Conservation (phyloP, 1,140 invertebrate genomes). For the Trachymyrmex cornetzi region DNA sequence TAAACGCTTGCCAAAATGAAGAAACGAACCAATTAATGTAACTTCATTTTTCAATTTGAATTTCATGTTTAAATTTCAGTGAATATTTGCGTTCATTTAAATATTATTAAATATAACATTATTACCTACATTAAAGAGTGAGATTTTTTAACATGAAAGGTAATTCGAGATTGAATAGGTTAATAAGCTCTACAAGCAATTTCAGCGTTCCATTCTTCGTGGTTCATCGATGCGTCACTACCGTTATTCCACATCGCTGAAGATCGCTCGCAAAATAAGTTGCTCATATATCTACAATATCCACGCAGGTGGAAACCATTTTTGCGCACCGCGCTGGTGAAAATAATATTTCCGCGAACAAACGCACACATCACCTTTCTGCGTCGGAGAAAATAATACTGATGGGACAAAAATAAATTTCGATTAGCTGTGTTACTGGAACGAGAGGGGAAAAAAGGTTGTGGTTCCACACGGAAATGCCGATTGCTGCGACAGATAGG, state of each 20-base stretch:
- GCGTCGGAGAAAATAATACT: slow-evolving; percentile 33
- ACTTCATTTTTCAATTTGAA: slow-evolving; percentile 20
- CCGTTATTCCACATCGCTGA: slow-evolving; percentile 37
- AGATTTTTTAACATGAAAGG: not conserved
- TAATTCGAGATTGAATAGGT: slow-evolving; percentile 34
- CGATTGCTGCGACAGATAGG: slow-evolving; percentile 68
- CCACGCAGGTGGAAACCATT: slow-evolving; percentile 32
- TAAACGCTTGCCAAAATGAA: not conserved
- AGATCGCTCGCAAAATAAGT: slow-evolving; percentile 54
- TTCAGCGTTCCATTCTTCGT: slow-evolving; percentile 23
- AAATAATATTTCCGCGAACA: slow-evolving; percentile 50
- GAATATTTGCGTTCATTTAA: slow-evolving; percentile 19
- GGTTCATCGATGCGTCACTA: slow-evolving; percentile 22
- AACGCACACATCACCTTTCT: slow-evolving; percentile 8
- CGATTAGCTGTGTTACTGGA: slow-evolving; percentile 16
- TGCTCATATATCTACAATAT: slow-evolving; percentile 40
- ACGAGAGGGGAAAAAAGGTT: slow-evolving; percentile 35
- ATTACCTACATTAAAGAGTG: not conserved
- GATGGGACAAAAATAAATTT: slow-evolving; percentile 65
- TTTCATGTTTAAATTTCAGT: slow-evolving; percentile 1
- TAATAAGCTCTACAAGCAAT: slow-evolving; percentile 36
- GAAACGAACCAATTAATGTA: not conserved
- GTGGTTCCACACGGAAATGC: slow-evolving; percentile 47
- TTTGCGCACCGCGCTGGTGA: slow-evolving; percentile 29
- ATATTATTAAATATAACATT: slow-evolving; percentile 8